A percentile compares a stretch with the other conserved stretches of the same genome.
phyloP scores from a whole-genome alignment of 2,888 invertebrate genomes.

The Carpatolechia fugitivella region DNA sequence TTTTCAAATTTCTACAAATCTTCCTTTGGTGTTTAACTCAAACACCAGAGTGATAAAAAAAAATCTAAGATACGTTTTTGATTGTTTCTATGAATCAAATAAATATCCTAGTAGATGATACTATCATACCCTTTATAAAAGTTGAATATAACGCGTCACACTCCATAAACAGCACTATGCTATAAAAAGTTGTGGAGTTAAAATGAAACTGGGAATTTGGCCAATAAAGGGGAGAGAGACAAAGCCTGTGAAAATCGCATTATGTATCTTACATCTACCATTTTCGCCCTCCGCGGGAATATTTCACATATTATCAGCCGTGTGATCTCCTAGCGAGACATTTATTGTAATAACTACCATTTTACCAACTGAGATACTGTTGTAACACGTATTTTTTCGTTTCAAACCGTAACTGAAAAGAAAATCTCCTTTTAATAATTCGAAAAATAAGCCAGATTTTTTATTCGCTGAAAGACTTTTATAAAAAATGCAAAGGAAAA shows the following conservation, averaged over 20 bases:
- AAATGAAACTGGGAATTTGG: constrained; percentile 50
- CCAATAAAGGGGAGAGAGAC: constrained; percentile 48
- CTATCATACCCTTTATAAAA: too few relatives aligned
- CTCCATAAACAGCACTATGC: constrained; percentile 13
- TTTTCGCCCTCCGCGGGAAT: constrained; percentile 51
- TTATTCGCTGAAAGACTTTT: neutral
- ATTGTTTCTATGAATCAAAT: too few relatives aligned
- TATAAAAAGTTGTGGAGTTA: constrained; percentile 23
- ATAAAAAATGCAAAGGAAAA: neutral
- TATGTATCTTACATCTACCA: constrained; percentile 43
- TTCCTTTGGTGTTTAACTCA: too few relatives aligned
- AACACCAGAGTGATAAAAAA: too few relatives aligned
- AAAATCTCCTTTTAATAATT: neutral
- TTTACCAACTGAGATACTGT: neutral
- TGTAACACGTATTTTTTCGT: neutral
- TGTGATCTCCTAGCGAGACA: constrained; percentile 27
- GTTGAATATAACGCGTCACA: constrained; percentile 11
- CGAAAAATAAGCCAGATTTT: neutral
- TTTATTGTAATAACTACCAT: constrained; percentile 15
- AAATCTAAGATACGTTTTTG: too few relatives aligned
- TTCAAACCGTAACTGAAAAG: neutral
- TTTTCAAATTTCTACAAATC: too few relatives aligned
- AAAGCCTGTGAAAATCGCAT: constrained; percentile 43
- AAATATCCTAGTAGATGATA: too few relatives aligned
- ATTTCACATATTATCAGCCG: constrained; percentile 53